Base-by-base conservation (phyloP, 2,888 invertebrate genomes). In the Cephus pulcher region DNA sequence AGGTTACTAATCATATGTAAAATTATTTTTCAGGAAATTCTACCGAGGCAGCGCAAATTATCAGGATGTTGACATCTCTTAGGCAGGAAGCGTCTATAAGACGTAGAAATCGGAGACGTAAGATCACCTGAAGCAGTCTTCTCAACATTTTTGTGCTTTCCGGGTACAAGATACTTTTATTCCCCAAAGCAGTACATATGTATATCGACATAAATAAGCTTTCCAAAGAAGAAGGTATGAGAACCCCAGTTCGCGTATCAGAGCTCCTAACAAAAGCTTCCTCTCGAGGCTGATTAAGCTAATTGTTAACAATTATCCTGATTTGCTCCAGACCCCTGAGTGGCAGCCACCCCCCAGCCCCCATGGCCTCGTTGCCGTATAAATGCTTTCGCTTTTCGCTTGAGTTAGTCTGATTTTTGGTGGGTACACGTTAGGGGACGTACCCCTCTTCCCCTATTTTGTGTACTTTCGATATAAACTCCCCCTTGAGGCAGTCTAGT, bases 281-380 rank as follows among this genome's bases (percentile, higher is more conserved):
- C 89, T 89, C 90, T 91, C 90, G 86, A 89, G 88, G 88, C 90
- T 91, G 90, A 91, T 91, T 90, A 90, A 90, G 89, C 89, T 91
- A 90, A 91, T 91, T 91, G 90, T 90, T 91, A 91, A 90, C 91
- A 91, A 91, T 91, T 91, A 91, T 90, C 90, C 89, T 88, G 90
- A 91, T 90, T 91, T 90, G 89, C 90, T 88, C 86, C 84, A 85
- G 85, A 85, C 84, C 86, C 85, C 85, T 84, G 87, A 88, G 88
- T 87, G 85, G 85, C 82, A 81, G 85, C 86, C 86, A 86, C 86
- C 88, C 89, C 76, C 78, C 80, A 76, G 79, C 32, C 81, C 75
- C 78, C 69, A 34, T 34, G 56, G 32, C 37, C 74, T 12, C 74
- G 37, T 74, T 74, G 74, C 84, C 87, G 80, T 86, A 85, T 85